phyloP scores from a whole-genome alignment of 1,140 invertebrate species.

The Lepidurus arcticus region DNA sequence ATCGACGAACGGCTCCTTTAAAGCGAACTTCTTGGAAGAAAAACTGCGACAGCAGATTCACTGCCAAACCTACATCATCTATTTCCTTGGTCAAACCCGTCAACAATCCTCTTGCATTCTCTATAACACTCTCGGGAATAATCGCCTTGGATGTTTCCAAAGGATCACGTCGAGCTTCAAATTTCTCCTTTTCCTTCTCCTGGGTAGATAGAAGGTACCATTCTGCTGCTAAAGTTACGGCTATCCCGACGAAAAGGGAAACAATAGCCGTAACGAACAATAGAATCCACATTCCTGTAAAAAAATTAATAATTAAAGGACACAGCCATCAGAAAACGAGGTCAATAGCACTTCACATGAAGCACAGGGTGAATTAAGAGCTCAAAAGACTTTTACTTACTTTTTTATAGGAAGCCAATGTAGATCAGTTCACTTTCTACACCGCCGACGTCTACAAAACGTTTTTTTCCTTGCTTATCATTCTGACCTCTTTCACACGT shows the following conservation, averaged over 20 bases:
- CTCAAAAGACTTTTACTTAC: too few relatives aligned
- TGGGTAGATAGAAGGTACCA: slow-evolving; percentile 1
- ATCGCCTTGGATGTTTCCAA: neutral
- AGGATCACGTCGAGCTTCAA: neutral
- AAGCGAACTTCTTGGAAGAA: slow-evolving; percentile 33
- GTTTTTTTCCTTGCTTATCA: too few relatives aligned
- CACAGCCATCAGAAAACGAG: neutral
- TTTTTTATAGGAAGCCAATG: too few relatives aligned
- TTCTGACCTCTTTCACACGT: too few relatives aligned
- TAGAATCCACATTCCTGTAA: neutral
- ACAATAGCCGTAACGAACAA: neutral
- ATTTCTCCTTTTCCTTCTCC: neutral
- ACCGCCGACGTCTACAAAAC: too few relatives aligned
- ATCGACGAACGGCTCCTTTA: slow-evolving; percentile 28
- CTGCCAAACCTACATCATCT: slow-evolving; percentile 30
- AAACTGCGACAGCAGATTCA: slow-evolving; percentile 31
- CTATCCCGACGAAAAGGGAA: neutral
- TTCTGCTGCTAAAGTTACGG: neutral
- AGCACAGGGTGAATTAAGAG: neutral
- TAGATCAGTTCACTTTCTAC: too few relatives aligned
- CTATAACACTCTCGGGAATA: neutral
- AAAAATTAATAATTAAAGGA: neutral
- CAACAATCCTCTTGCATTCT: neutral
- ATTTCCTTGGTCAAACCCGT: slow-evolving; percentile 5
- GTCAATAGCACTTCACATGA: neutral